phyloP scores from a whole-genome alignment of 2,113 vertebrate genomes.

The Neogobius melanostomus region DNA sequence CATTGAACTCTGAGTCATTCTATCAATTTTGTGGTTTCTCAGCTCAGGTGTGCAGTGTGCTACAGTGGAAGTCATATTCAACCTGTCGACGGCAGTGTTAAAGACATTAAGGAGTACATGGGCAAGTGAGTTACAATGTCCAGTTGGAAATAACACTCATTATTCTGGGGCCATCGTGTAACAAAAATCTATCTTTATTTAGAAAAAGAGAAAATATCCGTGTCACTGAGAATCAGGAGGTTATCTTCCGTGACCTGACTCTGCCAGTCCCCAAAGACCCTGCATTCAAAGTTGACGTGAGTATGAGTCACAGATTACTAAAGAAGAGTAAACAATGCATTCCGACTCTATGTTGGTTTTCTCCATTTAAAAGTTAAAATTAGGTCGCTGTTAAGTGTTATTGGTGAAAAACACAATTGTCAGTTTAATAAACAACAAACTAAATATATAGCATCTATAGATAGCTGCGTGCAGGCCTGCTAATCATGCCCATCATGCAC shows the following conservation, averaged over 20 bases:
- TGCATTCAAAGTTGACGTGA: constrained; percentile 69
- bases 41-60: constrained; percentile 55
- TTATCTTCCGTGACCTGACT: constrained; percentile 61
- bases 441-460: too few relatives aligned
- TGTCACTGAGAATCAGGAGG: constrained; percentile 49
- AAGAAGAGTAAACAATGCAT: not conserved
- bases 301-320: constrained; percentile 10
- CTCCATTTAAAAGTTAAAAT: too few relatives aligned
- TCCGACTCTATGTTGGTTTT: too few relatives aligned
- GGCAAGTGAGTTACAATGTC: not conserved
- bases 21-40: not conserved
- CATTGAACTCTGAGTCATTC: not conserved
- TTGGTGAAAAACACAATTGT: too few relatives aligned
- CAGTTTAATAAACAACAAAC: too few relatives aligned
- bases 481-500: too few relatives aligned
- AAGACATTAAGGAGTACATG: not conserved
- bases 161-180: not conserved
- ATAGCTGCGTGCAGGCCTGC: too few relatives aligned
- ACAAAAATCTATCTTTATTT: not conserved
- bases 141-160: too few relatives aligned
- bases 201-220: constrained; percentile 57
- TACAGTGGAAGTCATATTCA: constrained; percentile 53
- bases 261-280: constrained; percentile 70
- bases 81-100: constrained; percentile 12
- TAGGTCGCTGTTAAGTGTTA: too few relatives aligned